phyloP scores from a whole-genome alignment of 1,140 invertebrate species.

The Papilio glaucus region DNA sequence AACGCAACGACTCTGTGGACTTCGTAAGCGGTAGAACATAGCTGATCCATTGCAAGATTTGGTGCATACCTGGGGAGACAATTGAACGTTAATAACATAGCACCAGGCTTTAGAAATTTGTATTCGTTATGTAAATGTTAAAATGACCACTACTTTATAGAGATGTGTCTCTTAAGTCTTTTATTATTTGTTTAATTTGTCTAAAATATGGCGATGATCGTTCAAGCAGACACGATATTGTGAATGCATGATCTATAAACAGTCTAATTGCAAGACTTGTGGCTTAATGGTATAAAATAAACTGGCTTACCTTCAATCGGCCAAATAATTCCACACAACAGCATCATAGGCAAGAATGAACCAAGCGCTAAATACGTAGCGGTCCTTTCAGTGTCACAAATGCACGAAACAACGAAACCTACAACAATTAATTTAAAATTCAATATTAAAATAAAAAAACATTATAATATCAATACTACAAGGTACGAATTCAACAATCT shows the following conservation, averaged over 20 bases:
- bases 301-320: conserved; percentile 93
- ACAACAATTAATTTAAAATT: no score
- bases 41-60: conserved; percentile 90
- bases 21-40: conserved; percentile 94
- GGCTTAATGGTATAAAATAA: no score
- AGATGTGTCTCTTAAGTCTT: no score
- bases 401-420: conserved; percentile 94
- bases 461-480: no score
- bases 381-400: conserved; percentile 94
- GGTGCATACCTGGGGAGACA: conserved; percentile 86
- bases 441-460: conserved; percentile 40
- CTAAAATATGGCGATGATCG: no score
- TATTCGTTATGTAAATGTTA: no score
- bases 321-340: conserved; percentile 95
- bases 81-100: background rate
- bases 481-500: no score
- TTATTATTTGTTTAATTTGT: no score
- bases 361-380: conserved; percentile 97
- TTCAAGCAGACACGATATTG: no score
- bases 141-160: no score
- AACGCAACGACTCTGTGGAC: conserved; percentile 95
- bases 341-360: conserved; percentile 95
- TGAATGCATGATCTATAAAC: no score
- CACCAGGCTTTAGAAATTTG: conserved; percentile 56
- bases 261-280: no score